A percentile compares a stretch with the other conserved stretches of the same genome.
phyloP scores from a whole-genome alignment of 2,113 vertebrate species.

The Pongo abelii region DNA sequence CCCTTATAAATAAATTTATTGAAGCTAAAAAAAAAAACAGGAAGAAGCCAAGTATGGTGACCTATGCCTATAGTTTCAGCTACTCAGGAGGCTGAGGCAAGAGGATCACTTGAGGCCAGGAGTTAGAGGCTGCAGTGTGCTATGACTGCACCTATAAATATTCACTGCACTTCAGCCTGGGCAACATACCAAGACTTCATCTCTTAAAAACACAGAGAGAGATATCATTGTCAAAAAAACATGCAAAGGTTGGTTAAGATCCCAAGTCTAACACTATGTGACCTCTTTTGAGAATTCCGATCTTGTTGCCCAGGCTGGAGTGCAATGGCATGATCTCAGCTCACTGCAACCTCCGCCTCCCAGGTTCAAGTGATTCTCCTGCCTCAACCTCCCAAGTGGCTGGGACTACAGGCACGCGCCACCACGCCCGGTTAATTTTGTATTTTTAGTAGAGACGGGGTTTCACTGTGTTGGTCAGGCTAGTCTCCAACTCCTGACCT shows the following conservation, averaged over 20 bases:
- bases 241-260: too few species aligned
- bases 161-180: not conserved
- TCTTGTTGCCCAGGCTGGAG: too few species aligned
- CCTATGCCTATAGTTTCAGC: not conserved
- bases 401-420: too few species aligned
- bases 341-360: too few species aligned
- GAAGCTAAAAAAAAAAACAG: not conserved
- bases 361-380: too few species aligned
- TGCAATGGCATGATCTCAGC: too few species aligned
- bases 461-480: too few species aligned
- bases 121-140: not conserved
- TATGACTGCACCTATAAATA: not conserved
- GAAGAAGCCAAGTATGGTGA: not conserved
- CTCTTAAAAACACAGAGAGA: not conserved
- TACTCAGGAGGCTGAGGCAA: not conserved
- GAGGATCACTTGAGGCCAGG: not conserved
- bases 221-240: not conserved
- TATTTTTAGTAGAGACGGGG: too few species aligned
- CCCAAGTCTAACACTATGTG: not conserved
- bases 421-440: too few species aligned
- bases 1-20: not conserved
- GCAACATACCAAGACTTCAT: not conserved
- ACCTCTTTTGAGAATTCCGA: not conserved
- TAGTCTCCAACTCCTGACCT: too few species aligned
- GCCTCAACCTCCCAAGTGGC: too few species aligned